Conservation (phyloP, 2,888 invertebrate genomes). For the Yponomeuta cagnagella region DNA sequence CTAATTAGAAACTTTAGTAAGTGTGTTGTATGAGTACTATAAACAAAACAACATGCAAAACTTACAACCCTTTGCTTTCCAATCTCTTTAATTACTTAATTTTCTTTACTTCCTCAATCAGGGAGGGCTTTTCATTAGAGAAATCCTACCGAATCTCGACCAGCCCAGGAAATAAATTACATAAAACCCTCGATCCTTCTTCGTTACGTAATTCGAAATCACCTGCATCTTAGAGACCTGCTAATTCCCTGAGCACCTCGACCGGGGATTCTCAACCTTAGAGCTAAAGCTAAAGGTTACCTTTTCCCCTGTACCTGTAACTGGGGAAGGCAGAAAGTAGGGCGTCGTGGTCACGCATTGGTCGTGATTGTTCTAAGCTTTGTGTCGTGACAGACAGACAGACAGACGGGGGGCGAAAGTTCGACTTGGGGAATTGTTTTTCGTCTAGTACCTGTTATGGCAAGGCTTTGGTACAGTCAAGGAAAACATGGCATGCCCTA, state of each 20-base stretch:
- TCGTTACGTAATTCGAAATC: slow-evolving; percentile 11
- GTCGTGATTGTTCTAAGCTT: slow-evolving; percentile 11
- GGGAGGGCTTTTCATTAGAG: not conserved
- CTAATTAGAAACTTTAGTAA: too few species aligned
- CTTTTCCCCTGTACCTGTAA: not conserved
- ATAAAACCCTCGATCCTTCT: slow-evolving; percentile 4
- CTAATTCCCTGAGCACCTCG: slow-evolving; percentile 1
- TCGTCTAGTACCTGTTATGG: not conserved
- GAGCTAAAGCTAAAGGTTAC: not conserved
- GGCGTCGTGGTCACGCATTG: slow-evolving; percentile 44
- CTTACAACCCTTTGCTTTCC: too few species aligned
- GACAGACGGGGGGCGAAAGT: not conserved
- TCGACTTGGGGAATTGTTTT: slow-evolving; percentile 5
- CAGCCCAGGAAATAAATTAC: slow-evolving; percentile 7
- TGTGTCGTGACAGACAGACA: slow-evolving; percentile 8
- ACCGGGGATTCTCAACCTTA: not conserved
- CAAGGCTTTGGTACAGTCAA: too few species aligned
- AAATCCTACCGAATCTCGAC: not conserved
- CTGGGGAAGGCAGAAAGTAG: slow-evolving; percentile 35
- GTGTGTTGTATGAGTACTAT: too few species aligned
- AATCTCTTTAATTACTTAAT: too few species aligned
- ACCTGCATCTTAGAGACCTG: slow-evolving; percentile 8
- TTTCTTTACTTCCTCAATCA: too few species aligned
- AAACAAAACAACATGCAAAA: too few species aligned
- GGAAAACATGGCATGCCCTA: too few species aligned